Percentiles rank a stretch among this genome's conserved stretches.
These are phyloP conservation scores for Accipiter virgatus DNA, from an alignment of 2,113 vertebrate genomes.

Conservation along the genomic window DNA sequence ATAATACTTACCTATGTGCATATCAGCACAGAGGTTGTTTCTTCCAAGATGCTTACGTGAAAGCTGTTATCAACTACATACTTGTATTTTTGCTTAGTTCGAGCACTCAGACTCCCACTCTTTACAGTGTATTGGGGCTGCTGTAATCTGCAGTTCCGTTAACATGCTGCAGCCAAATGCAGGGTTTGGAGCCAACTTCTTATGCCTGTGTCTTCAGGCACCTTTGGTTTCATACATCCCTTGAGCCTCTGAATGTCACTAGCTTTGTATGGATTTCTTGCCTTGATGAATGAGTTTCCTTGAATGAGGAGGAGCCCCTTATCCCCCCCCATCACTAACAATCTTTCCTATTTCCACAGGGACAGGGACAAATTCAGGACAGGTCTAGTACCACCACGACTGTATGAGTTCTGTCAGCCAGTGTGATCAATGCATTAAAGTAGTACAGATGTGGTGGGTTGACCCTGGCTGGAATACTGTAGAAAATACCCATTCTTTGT, in stretches of 20 bases:
- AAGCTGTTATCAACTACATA: fast-evolving
- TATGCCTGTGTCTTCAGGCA: not conserved
- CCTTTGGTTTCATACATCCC: not conserved
- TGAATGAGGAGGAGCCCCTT: not conserved
- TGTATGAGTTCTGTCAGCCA: not conserved
- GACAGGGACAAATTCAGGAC: not conserved
- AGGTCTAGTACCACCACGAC: not conserved
- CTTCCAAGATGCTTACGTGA: not conserved
- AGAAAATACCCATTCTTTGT: not conserved
- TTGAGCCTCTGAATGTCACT: not conserved
- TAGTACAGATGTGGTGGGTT: not conserved
- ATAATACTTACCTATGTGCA: too few relatives aligned
- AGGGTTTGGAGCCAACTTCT: not conserved
- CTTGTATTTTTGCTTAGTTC: not conserved
- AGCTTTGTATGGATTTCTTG: not conserved
- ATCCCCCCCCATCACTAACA: not conserved
- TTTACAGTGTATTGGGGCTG: not conserved
- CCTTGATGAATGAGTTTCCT: not conserved
- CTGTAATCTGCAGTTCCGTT: not conserved
- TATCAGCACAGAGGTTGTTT: too few relatives aligned
- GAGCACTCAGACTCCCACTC: not conserved
- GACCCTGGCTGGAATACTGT: not conserved
- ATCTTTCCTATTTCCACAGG: not conserved
- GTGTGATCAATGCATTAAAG: not conserved
- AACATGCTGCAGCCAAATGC: not conserved